Evolutionary conservation across 2,113 vertebrate genomes (phyloP), one percentile per base, ranked within the genome.

Genomic region (Candoia aspera): DNA sequence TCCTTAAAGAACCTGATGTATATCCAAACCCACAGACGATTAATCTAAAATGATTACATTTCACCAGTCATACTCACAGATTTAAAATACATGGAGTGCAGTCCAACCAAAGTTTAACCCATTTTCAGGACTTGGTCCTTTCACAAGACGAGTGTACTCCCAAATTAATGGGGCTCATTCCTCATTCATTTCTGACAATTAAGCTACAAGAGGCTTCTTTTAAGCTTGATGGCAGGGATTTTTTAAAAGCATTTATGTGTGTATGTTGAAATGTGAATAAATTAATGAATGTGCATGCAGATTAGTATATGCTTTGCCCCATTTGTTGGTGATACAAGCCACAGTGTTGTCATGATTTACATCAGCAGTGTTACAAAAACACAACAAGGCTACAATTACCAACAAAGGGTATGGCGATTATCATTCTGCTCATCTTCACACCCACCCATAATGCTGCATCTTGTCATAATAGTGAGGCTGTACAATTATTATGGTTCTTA

Each of bases 1-100:
- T 96, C 95, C 87, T 96, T 95, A 93, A 95, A 86, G 83, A 96
- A 90, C 53, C 60, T 62, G 15, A 92, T 87, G 53, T 1, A 9
- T 59, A 64, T 91, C 88, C 91, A 95, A 92, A 93, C 94, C 92
- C 91, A 93, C 94, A 94, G 94, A 93, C 97, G 96, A 94, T 90
- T 95, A 96, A 95, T 94, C 96, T 96, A 59, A 95, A 85, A 87
- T 94, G 96, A 73, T 89, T 29, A 86, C 33, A 68, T 89, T 85
- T 92, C 49, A 57, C 54, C 23, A 90, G 29, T 84, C 68, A 84
- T 73, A 84, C 23, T 58, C 85, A 87, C 42, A n/a, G 19, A 60
- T 59, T 84, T 84, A 33, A 60, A 60, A 84, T 17, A 60, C 5
- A 58, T n/a, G 60, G 33, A n/a, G 33, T 11, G 73, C 37, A 88